Base-by-base conservation (phyloP, 1,140 invertebrate species). In the Saccostrea cuccullata region DNA sequence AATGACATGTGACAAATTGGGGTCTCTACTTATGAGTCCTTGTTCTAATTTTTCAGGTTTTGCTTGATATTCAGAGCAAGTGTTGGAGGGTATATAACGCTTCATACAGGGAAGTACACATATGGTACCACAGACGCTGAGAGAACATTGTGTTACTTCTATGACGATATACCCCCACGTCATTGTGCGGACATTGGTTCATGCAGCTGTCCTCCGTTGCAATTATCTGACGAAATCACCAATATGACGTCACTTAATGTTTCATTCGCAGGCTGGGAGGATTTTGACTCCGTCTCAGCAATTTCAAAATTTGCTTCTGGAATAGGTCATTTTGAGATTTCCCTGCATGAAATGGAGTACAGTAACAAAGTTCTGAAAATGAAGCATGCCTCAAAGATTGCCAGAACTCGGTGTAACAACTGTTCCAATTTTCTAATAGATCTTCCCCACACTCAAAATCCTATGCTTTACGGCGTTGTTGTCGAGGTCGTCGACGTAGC, bases 401-500 rank as follows among this genome's bases (percentile, higher is more conserved):
- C n/a, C 9, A 6, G 11, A 40, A 86, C 30, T 55, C 17, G 9
- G 8, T 55, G 55, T 15, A 4, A 20, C 36, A 56, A 26, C 40
- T 56, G 67, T 30, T 36, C 47, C 15, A 60, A 56, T 11, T 17
- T 60, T 82, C 4, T 9, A 6, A 60, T 87, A 26, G 4, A 55
- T 26, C n/a, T 87, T 23, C 86, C 86, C 9, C 55, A 58, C 9
- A 23, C 56, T 23, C 56, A 47, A 23, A 20, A 83, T n/a, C 64
- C 88, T 17, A 73, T 64, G 0, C 36, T 91, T 20, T 91, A 90
- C 84, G 88, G 82, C 26, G 20, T 90, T 9, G 60, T 89, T 3
- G 26, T 90, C 85, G 88, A 90, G 17, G 91, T 91, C 15, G 86
- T 89, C 20, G 91, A 91, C 55, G 36, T 60, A 11, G 90, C 91